Evolutionary conservation across 2,888 invertebrate species (phyloP).

Genomic region (Eupeodes luniger): DNA sequence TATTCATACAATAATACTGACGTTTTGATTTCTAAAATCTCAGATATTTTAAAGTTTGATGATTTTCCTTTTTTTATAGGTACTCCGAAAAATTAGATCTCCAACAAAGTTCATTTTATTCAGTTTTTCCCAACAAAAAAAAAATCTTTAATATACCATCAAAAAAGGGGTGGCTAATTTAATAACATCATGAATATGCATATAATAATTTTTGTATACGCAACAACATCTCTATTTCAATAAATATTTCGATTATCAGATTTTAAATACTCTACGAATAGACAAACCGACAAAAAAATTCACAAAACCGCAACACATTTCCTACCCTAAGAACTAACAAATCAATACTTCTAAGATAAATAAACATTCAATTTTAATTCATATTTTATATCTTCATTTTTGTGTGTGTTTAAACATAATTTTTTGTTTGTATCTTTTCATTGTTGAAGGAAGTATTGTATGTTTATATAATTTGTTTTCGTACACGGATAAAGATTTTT

Average conservation of each 20-base stretch:
- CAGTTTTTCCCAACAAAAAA: too few species aligned
- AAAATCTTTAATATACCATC: too few species aligned
- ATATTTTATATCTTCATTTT: background rate
- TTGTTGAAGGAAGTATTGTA: background rate
- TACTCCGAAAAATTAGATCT: too few species aligned
- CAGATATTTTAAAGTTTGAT: too few species aligned
- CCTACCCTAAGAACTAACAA: conserved; percentile 50
- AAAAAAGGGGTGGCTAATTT: too few species aligned
- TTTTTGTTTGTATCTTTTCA: background rate
- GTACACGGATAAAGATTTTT: background rate
- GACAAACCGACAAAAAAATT: conserved; percentile 42
- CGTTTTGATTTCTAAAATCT: too few species aligned
- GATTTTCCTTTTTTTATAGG: too few species aligned
- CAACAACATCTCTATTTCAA: conserved; percentile 28
- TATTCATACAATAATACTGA: too few species aligned
- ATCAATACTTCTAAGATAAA: conserved; percentile 54
- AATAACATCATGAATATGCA: too few species aligned
- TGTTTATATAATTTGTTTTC: background rate
- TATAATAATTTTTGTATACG: background rate
- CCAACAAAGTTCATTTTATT: too few species aligned
- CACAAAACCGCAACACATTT: conserved; percentile 36
- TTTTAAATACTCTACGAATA: conserved; percentile 22
- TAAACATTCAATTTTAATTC: conserved; percentile 42
- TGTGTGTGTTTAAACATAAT: background rate
- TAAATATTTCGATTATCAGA: conserved; percentile 36